Evolutionary conservation across 2,888 invertebrate species (phyloP).

Genomic region (Apantesis nais): DNA sequence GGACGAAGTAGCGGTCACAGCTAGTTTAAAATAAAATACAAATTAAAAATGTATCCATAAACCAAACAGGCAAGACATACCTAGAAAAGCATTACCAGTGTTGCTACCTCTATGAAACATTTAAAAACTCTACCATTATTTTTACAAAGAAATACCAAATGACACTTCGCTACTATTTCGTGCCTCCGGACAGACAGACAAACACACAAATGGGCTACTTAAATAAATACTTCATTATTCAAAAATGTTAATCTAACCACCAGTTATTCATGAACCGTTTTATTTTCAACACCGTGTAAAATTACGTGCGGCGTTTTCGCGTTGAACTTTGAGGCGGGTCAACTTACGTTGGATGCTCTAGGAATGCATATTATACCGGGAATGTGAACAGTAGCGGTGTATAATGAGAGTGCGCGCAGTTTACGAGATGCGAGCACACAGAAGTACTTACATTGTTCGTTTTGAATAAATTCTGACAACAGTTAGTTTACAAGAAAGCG

Average conservation of each 20-base stretch:
- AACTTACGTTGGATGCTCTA: constrained; percentile 26
- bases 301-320: constrained; percentile 6
- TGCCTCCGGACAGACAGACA: constrained; percentile 61
- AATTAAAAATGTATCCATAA: constrained; percentile 6
- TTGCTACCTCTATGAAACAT: constrained; percentile 34
- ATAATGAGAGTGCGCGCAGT: constrained; percentile 44
- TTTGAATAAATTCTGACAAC: constrained; percentile 44
- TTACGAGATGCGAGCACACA: constrained; percentile 36
- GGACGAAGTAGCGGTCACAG: too few species aligned
- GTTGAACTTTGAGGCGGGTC: constrained; percentile 28
- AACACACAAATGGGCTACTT: constrained; percentile 74
- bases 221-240: constrained; percentile 70
- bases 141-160: constrained; percentile 49
- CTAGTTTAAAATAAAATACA: too few species aligned
- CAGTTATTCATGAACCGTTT: constrained; percentile 40
- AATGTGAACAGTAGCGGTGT: constrained; percentile 47
- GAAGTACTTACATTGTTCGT: constrained; percentile 37
- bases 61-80: constrained; percentile 10
- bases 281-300: constrained; percentile 25
- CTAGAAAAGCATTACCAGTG: constrained; percentile 28
- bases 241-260: constrained; percentile 62
- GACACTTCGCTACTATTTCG: constrained; percentile 61
- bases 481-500: constrained; percentile 22
- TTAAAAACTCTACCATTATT: constrained; percentile 44
- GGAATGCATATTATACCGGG: constrained; percentile 40